phyloP scores from a whole-genome alignment of 1,140 invertebrate species.

The Saxidomus purpurata region DNA sequence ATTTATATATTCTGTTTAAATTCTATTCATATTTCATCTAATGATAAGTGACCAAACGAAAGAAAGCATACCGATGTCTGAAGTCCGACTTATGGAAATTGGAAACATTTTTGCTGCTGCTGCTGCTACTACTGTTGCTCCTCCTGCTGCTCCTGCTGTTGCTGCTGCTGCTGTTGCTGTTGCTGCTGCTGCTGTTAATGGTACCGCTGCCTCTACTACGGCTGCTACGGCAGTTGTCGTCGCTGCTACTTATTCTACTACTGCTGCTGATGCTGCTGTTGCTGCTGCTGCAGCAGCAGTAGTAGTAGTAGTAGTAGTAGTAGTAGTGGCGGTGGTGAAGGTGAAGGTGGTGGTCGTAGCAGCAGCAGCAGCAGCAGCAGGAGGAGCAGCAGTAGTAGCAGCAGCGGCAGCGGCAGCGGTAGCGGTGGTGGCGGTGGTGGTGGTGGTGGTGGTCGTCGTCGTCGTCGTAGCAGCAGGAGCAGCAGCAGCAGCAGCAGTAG shows the following conservation, averaged over 20 bases:
- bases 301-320: neutral
- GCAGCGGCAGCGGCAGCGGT: too few species aligned
- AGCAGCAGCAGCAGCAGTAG: too few species aligned
- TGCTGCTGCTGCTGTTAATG: conserved; percentile 49
- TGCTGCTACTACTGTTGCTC: conserved; percentile 37
- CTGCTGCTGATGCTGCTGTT: too few species aligned
- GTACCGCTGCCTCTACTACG: conserved; percentile 26
- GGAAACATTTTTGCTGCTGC: conserved; percentile 15
- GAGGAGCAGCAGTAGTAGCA: too few species aligned
- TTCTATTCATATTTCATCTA: too few species aligned
- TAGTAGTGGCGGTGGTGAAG: neutral
- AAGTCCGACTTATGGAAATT: too few species aligned
- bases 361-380: too few species aligned
- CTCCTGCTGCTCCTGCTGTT: conserved; percentile 41
- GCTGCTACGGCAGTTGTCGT: conserved; percentile 42
- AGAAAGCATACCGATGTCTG: conserved; percentile 9
- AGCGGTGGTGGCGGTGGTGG: too few species aligned
- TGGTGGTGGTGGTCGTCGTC: too few species aligned
- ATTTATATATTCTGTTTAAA: conserved; percentile 17
- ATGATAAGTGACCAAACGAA: neutral
- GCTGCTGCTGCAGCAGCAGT: neutral
- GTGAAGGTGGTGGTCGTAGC: too few species aligned
- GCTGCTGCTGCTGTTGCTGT: conserved; percentile 30
- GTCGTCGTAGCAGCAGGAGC: too few species aligned
- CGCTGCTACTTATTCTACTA: neutral